These are phyloP conservation scores for Ptilodon capucinus DNA, from an alignment of 2,888 invertebrate species.

Conservation along the genomic window DNA sequence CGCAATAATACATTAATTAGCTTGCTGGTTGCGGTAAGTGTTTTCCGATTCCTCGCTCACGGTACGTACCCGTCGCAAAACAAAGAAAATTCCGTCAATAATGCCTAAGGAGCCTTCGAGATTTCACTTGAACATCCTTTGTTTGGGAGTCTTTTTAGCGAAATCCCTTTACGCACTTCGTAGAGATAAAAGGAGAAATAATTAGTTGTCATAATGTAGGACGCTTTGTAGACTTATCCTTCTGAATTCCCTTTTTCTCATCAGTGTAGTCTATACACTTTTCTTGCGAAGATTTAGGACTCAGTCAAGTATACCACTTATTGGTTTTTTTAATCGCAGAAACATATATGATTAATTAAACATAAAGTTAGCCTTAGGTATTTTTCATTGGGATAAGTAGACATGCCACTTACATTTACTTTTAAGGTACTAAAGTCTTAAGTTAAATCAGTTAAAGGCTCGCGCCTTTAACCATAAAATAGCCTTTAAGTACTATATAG, in stretches of 20 bases:
- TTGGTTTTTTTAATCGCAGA: too few relatives aligned
- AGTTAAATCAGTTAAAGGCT: too few relatives aligned
- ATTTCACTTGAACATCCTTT: constrained; percentile 62
- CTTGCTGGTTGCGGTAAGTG: background rate
- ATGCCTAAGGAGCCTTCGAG: constrained; percentile 48
- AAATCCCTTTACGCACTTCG: constrained; percentile 58
- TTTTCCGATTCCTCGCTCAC: constrained; percentile 18
- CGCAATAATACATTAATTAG: background rate
- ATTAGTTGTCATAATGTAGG: constrained; percentile 49
- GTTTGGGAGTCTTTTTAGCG: constrained; percentile 57
- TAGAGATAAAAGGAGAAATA: constrained; percentile 64
- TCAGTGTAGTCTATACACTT: constrained; percentile 1
- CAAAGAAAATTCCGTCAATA: constrained; percentile 62
- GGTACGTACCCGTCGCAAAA: constrained; percentile 41
- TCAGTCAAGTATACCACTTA: too few relatives aligned
- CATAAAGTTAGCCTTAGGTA: too few relatives aligned
- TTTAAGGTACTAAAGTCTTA: too few relatives aligned
- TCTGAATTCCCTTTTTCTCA: constrained; percentile 12
- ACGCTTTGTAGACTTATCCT: constrained; percentile 31
- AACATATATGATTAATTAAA: too few relatives aligned
- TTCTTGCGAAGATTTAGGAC: background rate
- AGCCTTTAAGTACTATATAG: too few relatives aligned
- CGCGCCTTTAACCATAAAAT: too few relatives aligned
- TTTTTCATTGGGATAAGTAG: too few relatives aligned
- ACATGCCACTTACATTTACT: too few relatives aligned